Evolutionary conservation across 2,888 invertebrate genomes (phyloP), one percentile per base, ranked within the genome.

Genomic region (Aethes cnicana): DNA sequence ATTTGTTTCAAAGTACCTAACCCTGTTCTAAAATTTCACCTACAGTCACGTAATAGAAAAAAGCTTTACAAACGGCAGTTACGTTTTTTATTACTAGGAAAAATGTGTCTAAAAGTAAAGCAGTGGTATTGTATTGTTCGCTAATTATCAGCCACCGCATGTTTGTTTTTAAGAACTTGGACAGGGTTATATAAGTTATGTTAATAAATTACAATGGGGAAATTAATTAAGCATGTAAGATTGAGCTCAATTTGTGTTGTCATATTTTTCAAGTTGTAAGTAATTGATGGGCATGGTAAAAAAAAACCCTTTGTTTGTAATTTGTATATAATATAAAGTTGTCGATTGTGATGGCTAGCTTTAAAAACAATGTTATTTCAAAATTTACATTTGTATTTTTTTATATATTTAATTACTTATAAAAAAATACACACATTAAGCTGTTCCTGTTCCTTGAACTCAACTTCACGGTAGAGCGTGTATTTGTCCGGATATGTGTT

Each of bases 1-100:
- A 58, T 61, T 59, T 58, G 49, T 59, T 55, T 30, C 42, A 55
- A 55, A 57, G 53, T 28, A 46, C 55, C 39, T 49, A 54, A 49
- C 30, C 26, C 21, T 49, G 37, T 43, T 44, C 53, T 28, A 50
- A 32, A 46, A 44, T 55, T 54, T 33, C 17, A 28, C 39, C 42
- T 26, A n/a, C 32, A 26, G 47, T 52, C 48, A 59, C 57, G 57
- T 57, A 59, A 55, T 44, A 46, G 41, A 42, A 47, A 20, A 48
- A 55, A 47, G 42, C 47, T 43, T 37, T 41, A 52, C n/a, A 55
- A 50, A 43, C 42, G 46, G 52, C 23, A 42, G 39, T 54, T 37
- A 47, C 55, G 52, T 42, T 46, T 46, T 50, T 47, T 46, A 37
- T 20, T 28, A 44, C 18, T 21, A 26, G 46, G 32, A 52, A 49